Percentiles rank a stretch among this genome's conserved stretches.
phyloP scores from a whole-genome alignment of 2,113 vertebrate genomes.

The Burhinus bistriatus region DNA sequence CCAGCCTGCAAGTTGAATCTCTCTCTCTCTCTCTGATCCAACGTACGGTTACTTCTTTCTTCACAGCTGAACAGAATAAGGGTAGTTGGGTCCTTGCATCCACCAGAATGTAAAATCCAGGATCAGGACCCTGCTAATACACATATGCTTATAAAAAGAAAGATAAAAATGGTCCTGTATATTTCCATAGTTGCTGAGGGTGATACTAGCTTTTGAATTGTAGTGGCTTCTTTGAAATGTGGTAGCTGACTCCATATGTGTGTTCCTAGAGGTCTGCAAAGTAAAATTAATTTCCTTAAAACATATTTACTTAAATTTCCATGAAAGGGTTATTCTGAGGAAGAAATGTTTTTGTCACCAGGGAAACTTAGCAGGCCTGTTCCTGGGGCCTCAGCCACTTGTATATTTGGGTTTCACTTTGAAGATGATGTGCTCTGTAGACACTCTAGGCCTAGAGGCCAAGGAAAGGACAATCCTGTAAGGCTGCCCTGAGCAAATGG shows the following conservation, averaged over 20 bases:
- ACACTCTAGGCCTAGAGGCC: neutral
- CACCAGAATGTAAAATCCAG: neutral
- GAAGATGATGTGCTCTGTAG: neutral
- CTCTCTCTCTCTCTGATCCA: neutral
- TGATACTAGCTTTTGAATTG: neutral
- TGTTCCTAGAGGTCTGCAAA: neutral
- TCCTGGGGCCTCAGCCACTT: neutral
- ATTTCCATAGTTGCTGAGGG: neutral
- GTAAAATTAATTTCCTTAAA: neutral
- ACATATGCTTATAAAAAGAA: neutral
- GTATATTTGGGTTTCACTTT: neutral
- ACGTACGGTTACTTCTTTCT: neutral
- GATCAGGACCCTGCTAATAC: neutral
- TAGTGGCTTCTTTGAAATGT: neutral
- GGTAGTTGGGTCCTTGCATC: neutral
- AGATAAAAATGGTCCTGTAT: neutral
- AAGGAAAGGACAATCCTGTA: neutral
- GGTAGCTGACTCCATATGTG: neutral
- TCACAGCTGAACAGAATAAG: neutral
- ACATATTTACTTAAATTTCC: neutral
- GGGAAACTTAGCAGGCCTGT: neutral
- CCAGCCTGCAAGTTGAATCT: neutral
- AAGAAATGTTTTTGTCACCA: neutral
- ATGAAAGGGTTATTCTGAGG: neutral
- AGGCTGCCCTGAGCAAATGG: neutral